Percentiles rank a stretch among this genome's conserved stretches.
Conservation (phyloP, 2,888 invertebrate species). For the Morpho deidamia region DNA sequence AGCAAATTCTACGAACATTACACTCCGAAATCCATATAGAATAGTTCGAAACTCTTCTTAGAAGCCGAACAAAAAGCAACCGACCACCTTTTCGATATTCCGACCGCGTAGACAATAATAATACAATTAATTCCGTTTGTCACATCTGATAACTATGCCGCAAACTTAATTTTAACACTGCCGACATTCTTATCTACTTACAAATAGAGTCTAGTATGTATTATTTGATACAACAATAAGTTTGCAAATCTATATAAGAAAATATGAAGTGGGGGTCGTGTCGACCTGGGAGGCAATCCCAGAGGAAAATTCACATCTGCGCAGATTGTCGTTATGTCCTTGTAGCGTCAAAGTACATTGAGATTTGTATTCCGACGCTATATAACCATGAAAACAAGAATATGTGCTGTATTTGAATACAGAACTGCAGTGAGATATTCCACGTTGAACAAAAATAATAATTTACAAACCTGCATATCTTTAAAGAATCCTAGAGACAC, state of each 20-base stretch:
- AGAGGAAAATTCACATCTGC: conserved; percentile 43
- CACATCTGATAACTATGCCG: conserved; percentile 44
- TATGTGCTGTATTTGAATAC: too few species aligned
- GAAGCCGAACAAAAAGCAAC: conserved; percentile 48
- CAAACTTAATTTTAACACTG: conserved; percentile 28
- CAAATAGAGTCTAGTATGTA: conserved; percentile 25
- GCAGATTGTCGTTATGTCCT: conserved; percentile 26
- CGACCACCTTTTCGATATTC: conserved; percentile 52
- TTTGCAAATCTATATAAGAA: conserved; percentile 37
- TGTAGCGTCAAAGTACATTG: conserved; percentile 8
- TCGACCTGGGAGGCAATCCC: conserved; percentile 54
- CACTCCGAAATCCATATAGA: conserved; percentile 35
- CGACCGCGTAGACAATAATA: conserved; percentile 54
- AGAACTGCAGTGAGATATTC: too few species aligned
- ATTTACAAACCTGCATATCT: too few species aligned
- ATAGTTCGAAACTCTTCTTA: conserved; percentile 50
- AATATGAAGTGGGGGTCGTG: conserved; percentile 39
- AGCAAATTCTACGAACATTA: conserved; percentile 40
- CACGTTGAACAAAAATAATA: too few species aligned
- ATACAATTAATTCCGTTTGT: conserved; percentile 72
- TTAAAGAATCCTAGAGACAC: too few species aligned
- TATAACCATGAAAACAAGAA: too few species aligned
- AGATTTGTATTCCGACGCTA: not conserved
- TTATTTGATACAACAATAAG: conserved; percentile 7
- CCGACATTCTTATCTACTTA: conserved; percentile 15